Percentiles rank a stretch among this genome's conserved stretches.
These are phyloP conservation scores for Anastrepha ludens DNA, from an alignment of 1,140 invertebrate genomes.

Conservation along the genomic window DNA sequence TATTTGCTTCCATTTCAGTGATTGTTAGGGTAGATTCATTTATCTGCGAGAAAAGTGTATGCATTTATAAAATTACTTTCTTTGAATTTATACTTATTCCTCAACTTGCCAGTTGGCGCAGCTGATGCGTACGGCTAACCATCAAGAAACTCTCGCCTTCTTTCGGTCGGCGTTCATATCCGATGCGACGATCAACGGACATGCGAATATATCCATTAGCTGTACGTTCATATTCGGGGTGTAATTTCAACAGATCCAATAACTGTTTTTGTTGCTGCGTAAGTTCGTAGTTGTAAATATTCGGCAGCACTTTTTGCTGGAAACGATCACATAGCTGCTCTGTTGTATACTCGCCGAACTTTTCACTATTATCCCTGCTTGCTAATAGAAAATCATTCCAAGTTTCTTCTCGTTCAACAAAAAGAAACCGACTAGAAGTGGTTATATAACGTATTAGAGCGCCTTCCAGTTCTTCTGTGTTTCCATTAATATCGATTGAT, in stretches of 20 bases:
- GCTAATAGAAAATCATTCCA: constrained; percentile 3
- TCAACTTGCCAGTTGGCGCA: background rate
- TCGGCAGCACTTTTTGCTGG: constrained; percentile 14
- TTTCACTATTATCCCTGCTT: background rate
- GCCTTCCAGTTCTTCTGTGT: background rate
- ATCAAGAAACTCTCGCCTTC: background rate
- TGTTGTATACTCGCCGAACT: background rate
- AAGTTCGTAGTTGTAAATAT: constrained; percentile 42
- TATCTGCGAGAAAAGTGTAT: background rate
- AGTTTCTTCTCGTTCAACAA: constrained; percentile 27
- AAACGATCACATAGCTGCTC: constrained; percentile 39
- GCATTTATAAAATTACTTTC: too few species aligned
- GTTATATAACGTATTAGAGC: background rate
- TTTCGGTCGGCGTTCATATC: background rate
- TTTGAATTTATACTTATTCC: background rate
- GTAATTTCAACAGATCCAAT: constrained; percentile 5
- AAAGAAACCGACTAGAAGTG: constrained; percentile 5
- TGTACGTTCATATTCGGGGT: constrained; percentile 13
- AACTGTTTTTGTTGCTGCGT: background rate
- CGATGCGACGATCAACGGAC: background rate
- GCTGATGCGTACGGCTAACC: background rate
- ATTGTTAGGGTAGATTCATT: background rate
- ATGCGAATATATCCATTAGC: background rate
- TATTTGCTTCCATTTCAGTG: background rate
- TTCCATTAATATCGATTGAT: background rate